A percentile compares a stretch with the other conserved stretches of the same genome.
Evolutionary conservation across 2,797 vertebrate species (phyloP).

Genomic region (Sebastes diploproa): DNA sequence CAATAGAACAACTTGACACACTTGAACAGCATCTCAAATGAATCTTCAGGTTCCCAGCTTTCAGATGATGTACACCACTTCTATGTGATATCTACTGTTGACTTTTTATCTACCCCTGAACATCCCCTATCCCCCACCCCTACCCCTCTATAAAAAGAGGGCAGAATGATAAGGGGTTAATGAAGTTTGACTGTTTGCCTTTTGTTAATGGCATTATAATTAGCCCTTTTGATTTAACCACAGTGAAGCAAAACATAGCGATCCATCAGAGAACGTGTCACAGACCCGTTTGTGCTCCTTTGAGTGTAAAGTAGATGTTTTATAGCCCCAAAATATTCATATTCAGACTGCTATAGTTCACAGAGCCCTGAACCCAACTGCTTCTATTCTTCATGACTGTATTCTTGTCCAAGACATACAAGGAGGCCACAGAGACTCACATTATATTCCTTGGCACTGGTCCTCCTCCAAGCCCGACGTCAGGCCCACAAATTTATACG

Average conservation of each 20-base stretch:
- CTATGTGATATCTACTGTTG: too few species aligned
- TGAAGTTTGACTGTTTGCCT: conserved; percentile 2
- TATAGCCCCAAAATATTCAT: conserved; percentile 33
- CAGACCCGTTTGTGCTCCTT: conserved; percentile 10
- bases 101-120: too few species aligned
- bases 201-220: conserved; percentile 20
- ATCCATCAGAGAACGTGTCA: conserved; percentile 20
- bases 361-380: conserved; percentile 17
- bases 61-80: too few species aligned
- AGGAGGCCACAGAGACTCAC: conserved; percentile 50
- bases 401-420: conserved; percentile 69
- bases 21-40: too few species aligned
- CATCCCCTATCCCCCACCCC: too few species aligned
- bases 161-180: rapidly evolving
- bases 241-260: conserved; percentile 24
- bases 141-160: too few species aligned
- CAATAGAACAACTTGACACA: too few species aligned
- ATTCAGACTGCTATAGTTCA: conserved; percentile 31
- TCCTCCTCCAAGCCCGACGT: conserved; percentile 40
- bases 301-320: conserved; percentile 25
- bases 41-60: too few species aligned
- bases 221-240: conserved; percentile 14
- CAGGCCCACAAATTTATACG: conserved; percentile 68
- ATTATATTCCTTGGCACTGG: conserved; percentile 62
- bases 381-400: conserved; percentile 41